Percentiles rank a stretch among this genome's conserved stretches.
These are phyloP conservation scores for Xanthia togata DNA, from an alignment of 2,888 invertebrate species.

Conservation along the genomic window DNA sequence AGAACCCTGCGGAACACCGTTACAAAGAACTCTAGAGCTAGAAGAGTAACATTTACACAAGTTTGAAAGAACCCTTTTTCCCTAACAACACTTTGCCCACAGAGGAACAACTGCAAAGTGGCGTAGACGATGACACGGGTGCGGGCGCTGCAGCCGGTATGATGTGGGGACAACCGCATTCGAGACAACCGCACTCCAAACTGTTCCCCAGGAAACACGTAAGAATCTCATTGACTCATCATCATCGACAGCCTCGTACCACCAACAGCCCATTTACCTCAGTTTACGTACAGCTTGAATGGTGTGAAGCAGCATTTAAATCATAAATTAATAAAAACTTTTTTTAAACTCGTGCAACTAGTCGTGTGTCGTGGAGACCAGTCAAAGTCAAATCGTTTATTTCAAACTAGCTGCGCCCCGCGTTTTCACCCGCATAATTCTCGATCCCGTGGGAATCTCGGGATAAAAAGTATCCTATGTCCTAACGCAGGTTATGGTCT, in stretches of 20 bases:
- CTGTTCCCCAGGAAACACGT: constrained; percentile 82
- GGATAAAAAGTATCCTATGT: no score
- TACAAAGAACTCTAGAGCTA: no score
- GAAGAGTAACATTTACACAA: background rate
- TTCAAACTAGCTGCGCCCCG: no score
- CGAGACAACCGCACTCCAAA: constrained; percentile 80
- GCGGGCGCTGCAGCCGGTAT: constrained; percentile 67
- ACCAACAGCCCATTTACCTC: background rate
- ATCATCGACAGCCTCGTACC: background rate
- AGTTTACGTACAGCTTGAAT: background rate
- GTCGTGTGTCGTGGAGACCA: no score
- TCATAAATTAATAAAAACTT: background rate
- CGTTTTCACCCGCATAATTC: no score
- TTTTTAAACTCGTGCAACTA: no score
- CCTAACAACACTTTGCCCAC: constrained; percentile 13
- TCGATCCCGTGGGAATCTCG: no score
- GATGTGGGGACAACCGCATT: constrained; percentile 72
- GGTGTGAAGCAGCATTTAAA: background rate
- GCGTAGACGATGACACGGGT: constrained; percentile 79
- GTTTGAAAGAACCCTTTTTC: background rate
- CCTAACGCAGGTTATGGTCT: no score
- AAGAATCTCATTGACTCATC: constrained; percentile 39
- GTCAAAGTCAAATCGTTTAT: no score
- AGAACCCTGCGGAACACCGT: no score
- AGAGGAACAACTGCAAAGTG: constrained; percentile 85